Conservation (phyloP, 2,888 invertebrate genomes). For the Hydropsyche betteni region DNA sequence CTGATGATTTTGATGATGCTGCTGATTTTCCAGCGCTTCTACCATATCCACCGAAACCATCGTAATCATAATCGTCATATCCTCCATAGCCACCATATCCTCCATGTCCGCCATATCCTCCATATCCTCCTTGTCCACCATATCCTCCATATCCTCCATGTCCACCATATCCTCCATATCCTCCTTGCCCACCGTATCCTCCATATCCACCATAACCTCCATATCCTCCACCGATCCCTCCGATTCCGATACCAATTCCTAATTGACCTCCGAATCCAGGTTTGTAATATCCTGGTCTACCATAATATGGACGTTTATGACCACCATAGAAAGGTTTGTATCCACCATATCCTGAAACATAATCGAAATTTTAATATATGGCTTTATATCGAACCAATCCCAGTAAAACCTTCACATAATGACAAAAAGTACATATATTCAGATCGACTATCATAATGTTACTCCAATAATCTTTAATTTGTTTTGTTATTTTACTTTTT, state of each 20-base stretch:
- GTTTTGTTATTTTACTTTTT: too few relatives aligned
- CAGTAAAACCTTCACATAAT: too few relatives aligned
- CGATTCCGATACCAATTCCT: conserved; percentile 48
- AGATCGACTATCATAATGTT: too few relatives aligned
- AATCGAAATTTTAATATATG: not conserved
- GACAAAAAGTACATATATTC: too few relatives aligned
- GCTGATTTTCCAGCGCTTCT: conserved; percentile 54
- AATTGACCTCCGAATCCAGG: conserved; percentile 48
- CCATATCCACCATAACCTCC: conserved; percentile 53
- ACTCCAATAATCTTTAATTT: too few relatives aligned
- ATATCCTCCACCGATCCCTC: conserved; percentile 38
- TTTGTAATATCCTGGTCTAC: conserved; percentile 38
- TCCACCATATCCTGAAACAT: conserved; percentile 40
- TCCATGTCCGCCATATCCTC: conserved; percentile 56
- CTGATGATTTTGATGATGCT: conserved; percentile 27
- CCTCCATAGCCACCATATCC: conserved; percentile 56
- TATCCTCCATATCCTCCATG: conserved; percentile 49
- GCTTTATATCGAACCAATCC: too few relatives aligned
- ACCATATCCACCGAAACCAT: conserved; percentile 59
- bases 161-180: conserved; percentile 54
- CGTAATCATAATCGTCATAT: conserved; percentile 46
- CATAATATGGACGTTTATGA: conserved; percentile 37
- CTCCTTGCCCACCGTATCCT: conserved; percentile 52
- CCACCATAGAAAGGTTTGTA: conserved; percentile 30
- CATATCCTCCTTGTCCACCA: conserved; percentile 34